These are phyloP conservation scores for Brevimyrus niger DNA, from an alignment of 2,113 vertebrate genomes.

Conservation along the genomic window DNA sequence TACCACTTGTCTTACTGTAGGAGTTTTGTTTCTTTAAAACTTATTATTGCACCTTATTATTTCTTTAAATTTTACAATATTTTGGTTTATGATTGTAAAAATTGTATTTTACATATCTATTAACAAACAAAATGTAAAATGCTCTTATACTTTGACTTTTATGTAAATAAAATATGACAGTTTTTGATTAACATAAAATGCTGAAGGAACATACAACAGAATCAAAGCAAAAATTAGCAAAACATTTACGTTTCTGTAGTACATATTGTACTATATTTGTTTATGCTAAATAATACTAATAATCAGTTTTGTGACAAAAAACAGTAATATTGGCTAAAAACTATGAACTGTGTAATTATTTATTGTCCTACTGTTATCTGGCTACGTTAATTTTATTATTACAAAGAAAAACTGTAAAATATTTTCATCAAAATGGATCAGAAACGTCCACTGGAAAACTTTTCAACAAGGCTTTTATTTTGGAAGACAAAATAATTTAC, in stretches of 20 bases:
- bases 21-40: neutral
- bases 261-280: neutral
- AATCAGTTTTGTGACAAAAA: neutral
- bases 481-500: neutral
- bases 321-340: neutral
- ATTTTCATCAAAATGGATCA: neutral
- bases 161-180: neutral
- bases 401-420: neutral
- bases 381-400: neutral
- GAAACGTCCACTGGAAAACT: neutral
- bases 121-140: neutral
- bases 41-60: too few relatives aligned
- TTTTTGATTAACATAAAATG: neutral
- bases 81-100: neutral
- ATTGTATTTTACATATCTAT: neutral
- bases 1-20: neutral
- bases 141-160: neutral
- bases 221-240: neutral
- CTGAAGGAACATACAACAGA: neutral
- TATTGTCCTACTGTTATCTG: neutral
- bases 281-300: neutral
- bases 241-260: neutral
- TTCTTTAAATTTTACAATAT: too few relatives aligned
- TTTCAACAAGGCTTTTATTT: neutral
- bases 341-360: neutral